These are phyloP conservation scores for Pelusios castaneus DNA, from an alignment of 2,113 vertebrate species.

Conservation along the genomic window DNA sequence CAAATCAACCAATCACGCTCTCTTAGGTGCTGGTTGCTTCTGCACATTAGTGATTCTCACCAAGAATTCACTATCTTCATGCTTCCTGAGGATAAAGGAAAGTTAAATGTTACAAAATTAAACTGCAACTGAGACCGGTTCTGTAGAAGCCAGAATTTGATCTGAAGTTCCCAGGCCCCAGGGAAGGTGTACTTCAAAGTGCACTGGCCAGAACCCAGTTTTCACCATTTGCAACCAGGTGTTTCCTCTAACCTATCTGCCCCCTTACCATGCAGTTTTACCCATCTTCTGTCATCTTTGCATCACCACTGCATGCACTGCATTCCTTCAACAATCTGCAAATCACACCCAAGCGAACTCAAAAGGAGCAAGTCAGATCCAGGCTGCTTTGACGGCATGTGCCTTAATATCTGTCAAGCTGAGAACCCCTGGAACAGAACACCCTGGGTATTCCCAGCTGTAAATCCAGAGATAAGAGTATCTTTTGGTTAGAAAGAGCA, in stretches of 20 bases:
- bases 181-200: neutral
- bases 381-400: neutral
- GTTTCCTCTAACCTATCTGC: neutral
- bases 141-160: slow-evolving; percentile 52
- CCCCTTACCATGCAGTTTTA: neutral
- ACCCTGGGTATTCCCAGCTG: no score
- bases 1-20: neutral
- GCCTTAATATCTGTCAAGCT: neutral
- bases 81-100: slow-evolving; percentile 32
- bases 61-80: neutral
- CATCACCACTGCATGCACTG: neutral
- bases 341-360: neutral
- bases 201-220: neutral
- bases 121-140: slow-evolving; percentile 33
- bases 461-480: neutral
- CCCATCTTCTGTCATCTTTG: neutral
- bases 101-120: slow-evolving; percentile 48
- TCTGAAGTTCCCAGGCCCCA: slow-evolving; percentile 39
- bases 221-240: neutral
- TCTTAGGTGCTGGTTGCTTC: neutral
- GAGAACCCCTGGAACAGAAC: neutral
- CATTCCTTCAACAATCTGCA: no score
- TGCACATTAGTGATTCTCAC: neutral
- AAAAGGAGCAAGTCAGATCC: neutral
- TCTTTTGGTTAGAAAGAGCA: neutral